Evolutionary conservation across 2,113 vertebrate genomes (phyloP), one percentile per base, ranked within the genome.

Genomic region (Anas platyrhynchos): DNA sequence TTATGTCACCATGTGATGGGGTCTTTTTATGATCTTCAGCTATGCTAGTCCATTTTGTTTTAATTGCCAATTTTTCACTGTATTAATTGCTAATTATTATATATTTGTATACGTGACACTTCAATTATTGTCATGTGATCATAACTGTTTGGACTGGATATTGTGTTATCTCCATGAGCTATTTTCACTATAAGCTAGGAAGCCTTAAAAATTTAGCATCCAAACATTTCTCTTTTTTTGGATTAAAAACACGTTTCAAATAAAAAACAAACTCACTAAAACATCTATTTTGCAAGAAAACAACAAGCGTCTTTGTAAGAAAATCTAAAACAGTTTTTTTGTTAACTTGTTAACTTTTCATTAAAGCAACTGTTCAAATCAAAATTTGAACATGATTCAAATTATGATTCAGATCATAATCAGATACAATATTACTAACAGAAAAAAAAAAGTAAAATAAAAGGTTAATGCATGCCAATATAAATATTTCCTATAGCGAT

Each of bases 31-130:
- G 61, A 31, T 71, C 82, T 91, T 76, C 69, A 52, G 29, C 3
- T 5, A 62, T 84, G 65, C 32, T 41, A 82, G 52, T 83, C 38
- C 74, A 56, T 87, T 85, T 95, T 77, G 54, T 0, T 96, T 86
- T 94, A 88, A 96, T 78, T 85, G 56, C 46, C 54, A 85, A 84
- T 94, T 97, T 95, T 94, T 93, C 89, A 83, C 78, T 86, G 75
- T 91, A 93, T 93, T 94, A 88, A 92, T 87, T 93, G 74, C 86
- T 93, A 96, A 95, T 97, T 92, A 96, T 93, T 96, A 87, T 93
- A 67, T 96, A 96, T 96, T 90, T 96, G 86, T 92, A 58, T 90
- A 80, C 3, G 20, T 86, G 90, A 89, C 88, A 93, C 68, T 89
- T 90, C 69, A 94, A 52, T 96, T 93, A 94, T 88, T 59, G 83